Conservation (phyloP, 2,797 vertebrate species). For the Hoplostethus mediterraneus region DNA sequence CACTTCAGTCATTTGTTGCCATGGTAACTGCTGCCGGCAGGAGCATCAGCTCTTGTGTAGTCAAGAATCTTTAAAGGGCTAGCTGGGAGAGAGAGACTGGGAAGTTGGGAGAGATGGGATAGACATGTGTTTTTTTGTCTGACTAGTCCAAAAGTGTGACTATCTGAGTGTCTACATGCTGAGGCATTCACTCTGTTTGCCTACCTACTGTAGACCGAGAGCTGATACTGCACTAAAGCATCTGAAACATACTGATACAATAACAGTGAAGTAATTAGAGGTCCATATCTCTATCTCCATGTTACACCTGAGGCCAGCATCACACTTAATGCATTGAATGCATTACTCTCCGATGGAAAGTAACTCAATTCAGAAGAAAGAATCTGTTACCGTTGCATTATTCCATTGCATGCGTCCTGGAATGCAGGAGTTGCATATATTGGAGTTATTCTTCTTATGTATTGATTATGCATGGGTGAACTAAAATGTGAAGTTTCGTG, state of each 20-base stretch:
- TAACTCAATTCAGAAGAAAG: too few species aligned
- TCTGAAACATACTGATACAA: background rate
- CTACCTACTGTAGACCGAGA: background rate
- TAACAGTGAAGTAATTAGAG: background rate
- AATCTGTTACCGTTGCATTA: background rate
- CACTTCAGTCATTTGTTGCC: constrained; percentile 80
- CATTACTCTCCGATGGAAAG: too few species aligned
- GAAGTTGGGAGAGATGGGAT: constrained; percentile 16
- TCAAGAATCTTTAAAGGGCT: constrained; percentile 73
- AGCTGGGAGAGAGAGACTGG: constrained; percentile 33
- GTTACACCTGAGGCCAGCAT: background rate
- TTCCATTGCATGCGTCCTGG: background rate
- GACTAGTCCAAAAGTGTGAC: background rate
- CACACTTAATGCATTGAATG: background rate
- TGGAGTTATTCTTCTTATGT: background rate
- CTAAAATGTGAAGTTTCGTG: background rate
- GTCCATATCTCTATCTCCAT: background rate
- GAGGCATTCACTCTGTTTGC: background rate
- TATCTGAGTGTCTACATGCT: background rate
- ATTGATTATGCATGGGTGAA: background rate
- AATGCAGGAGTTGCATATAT: background rate
- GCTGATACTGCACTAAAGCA: background rate
- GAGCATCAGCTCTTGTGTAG: constrained; percentile 66
- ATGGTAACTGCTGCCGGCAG: constrained; percentile 78
- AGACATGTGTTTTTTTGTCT: background rate